phyloP scores from a whole-genome alignment of 2,888 invertebrate genomes.

The Parnassius glacialis region DNA sequence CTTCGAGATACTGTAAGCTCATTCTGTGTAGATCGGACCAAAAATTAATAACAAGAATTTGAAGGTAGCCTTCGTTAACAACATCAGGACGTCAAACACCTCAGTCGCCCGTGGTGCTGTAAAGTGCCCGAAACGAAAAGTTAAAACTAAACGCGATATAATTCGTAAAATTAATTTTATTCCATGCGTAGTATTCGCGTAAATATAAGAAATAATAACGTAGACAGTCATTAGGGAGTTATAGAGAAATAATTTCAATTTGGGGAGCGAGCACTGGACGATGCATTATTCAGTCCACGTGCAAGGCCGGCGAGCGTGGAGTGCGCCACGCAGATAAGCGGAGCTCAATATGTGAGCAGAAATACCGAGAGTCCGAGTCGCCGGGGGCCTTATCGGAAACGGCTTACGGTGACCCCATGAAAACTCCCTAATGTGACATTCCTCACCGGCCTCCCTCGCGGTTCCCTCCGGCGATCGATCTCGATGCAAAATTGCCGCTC shows the following conservation, averaged over 20 bases:
- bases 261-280: constrained; percentile 48
- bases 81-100: too few species aligned
- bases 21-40: too few species aligned
- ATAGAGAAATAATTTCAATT: constrained; percentile 72
- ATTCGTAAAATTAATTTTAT: too few species aligned
- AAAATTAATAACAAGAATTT: too few species aligned
- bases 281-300: constrained; percentile 76
- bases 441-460: constrained; percentile 53
- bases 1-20: too few species aligned
- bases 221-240: constrained; percentile 28
- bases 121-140: too few species aligned
- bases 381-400: constrained; percentile 79
- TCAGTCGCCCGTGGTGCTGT: too few species aligned
- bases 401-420: constrained; percentile 79
- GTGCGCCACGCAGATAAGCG: constrained; percentile 74
- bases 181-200: too few species aligned
- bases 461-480: constrained; percentile 68
- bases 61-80: too few species aligned
- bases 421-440: constrained; percentile 77
- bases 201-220: too few species aligned
- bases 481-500: constrained; percentile 72
- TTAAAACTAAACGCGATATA: too few species aligned
- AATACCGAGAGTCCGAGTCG: constrained; percentile 51
- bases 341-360: constrained; percentile 47
- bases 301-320: constrained; percentile 59